Evolutionary conservation across 2,113 vertebrate species (phyloP), one percentile per base, ranked within the genome.

Genomic region (Ursus arctos): DNA sequence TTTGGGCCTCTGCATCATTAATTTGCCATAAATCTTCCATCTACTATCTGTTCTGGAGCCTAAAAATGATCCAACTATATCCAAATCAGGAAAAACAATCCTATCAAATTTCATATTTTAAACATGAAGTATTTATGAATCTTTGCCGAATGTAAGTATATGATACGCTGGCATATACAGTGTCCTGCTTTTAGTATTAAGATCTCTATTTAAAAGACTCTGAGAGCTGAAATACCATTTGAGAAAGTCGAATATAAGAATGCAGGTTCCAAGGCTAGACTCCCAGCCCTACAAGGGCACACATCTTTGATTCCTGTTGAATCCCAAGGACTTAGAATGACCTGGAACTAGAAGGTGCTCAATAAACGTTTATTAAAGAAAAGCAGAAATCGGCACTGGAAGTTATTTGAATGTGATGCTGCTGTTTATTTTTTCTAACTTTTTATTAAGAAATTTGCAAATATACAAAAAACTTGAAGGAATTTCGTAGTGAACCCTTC

Each of bases 331-430:
- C 43, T 12, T 28, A 40, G 53, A 69, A 40, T 4, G 49, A 16
- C 61, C 16, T 89, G 85, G 43, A 53, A n/a, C 15, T 11, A 7
- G 21, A 24, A 86, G 22, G 4, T 53, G 7, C 33, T 91, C 49
- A 90, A 18, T 53, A 72, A 86, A 74, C 63, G 61, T 80, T 79
- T 96, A 79, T 43, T n/a, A 13, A 91, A 93, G 49, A 81, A 93
- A 91, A 91, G 63, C 72, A 86, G 76, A 85, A 15, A 51, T 59
- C 16, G 12, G 24, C 33, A 43, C n/a, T 22, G 47, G 90, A 93
- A n/a, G 36, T 86, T 9, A 43, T 85, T 86, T 67, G 36, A 74
- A 47, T 74, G 31, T 87, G 49, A 61, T 16, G 12, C 8, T 40
- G 63, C 18, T 61, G 19, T 43, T 67, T n/a, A 0, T 88, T 95